phyloP scores from a whole-genome alignment of 1,140 invertebrate species.

The Nomia melanderi region DNA sequence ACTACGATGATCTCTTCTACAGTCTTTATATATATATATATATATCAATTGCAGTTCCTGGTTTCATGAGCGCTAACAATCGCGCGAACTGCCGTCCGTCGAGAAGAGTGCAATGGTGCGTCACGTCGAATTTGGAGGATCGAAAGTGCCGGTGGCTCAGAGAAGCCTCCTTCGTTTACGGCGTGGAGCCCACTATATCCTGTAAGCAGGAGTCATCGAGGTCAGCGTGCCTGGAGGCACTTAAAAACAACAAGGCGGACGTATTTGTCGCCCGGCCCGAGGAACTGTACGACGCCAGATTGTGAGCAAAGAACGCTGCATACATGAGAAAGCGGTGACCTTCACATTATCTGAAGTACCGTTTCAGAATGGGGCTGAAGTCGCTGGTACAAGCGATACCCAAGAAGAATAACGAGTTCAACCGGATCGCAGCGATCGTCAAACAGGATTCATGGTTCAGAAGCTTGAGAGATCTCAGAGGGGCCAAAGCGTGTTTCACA shows the following conservation, averaged over 20 bases:
- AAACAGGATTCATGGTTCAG: slow-evolving; percentile 83
- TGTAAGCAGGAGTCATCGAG: slow-evolving; percentile 82
- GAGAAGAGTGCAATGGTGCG: slow-evolving; percentile 79
- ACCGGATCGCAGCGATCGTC: slow-evolving; percentile 87
- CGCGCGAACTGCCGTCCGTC: slow-evolving; percentile 85
- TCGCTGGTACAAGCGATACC: slow-evolving; percentile 86
- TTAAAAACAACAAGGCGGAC: slow-evolving; percentile 84
- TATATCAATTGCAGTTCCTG: slow-evolving; percentile 79
- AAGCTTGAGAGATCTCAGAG: slow-evolving; percentile 84
- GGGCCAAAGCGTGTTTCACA: slow-evolving; percentile 87
- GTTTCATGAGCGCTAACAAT: slow-evolving; percentile 84
- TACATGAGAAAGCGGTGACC: neutral
- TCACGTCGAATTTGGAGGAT: slow-evolving; percentile 83
- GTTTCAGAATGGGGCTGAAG: slow-evolving; percentile 82
- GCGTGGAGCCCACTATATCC: slow-evolving; percentile 87
- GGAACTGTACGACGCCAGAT: slow-evolving; percentile 82
- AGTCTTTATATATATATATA: no score
- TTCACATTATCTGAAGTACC: slow-evolving; percentile 17
- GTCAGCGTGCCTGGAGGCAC: slow-evolving; percentile 85
- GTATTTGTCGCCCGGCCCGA: slow-evolving; percentile 84
- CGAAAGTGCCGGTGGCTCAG: slow-evolving; percentile 89
- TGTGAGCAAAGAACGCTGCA: slow-evolving; percentile 65
- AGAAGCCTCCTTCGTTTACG: slow-evolving; percentile 86
- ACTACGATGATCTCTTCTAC: no score
- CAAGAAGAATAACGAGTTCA: slow-evolving; percentile 82